phyloP scores from a whole-genome alignment of 1,140 invertebrate species.

The Brevipalpus yothersi region DNA sequence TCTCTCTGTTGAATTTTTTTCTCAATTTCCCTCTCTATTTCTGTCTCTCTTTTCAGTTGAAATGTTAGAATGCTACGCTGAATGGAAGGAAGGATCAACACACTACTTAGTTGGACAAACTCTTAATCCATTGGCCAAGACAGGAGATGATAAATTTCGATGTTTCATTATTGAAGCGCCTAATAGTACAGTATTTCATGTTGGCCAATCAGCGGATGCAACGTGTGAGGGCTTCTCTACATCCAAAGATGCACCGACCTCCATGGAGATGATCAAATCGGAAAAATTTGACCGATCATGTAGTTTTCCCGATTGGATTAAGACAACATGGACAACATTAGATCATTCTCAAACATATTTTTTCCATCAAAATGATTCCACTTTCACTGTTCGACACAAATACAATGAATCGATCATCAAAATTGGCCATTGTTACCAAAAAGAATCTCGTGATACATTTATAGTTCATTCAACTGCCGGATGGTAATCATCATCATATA shows the following conservation, averaged over 20 bases:
- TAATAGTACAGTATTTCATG: slow-evolving; percentile 32
- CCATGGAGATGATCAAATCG: slow-evolving; percentile 44
- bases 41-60: slow-evolving; percentile 34
- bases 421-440: slow-evolving; percentile 8
- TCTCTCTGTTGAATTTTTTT: not conserved
- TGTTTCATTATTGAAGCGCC: slow-evolving; percentile 37
- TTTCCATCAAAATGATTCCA: slow-evolving; percentile 10
- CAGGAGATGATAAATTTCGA: slow-evolving; percentile 67
- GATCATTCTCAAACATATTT: slow-evolving; percentile 11
- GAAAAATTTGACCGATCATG: slow-evolving; percentile 13
- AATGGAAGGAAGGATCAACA: slow-evolving; percentile 67
- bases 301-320: slow-evolving; percentile 13
- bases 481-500: slow-evolving; percentile 9
- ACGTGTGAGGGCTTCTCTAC: slow-evolving; percentile 62
- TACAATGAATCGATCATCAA: slow-evolving; percentile 8
- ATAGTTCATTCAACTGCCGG: slow-evolving; percentile 13
- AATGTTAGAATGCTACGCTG: slow-evolving; percentile 54
- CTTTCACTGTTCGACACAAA: slow-evolving; percentile 10
- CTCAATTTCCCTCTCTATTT: not conserved
- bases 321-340: slow-evolving; percentile 12
- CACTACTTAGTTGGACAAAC: slow-evolving; percentile 53
- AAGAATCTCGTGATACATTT: slow-evolving; percentile 3
- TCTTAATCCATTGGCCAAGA: slow-evolving; percentile 50
- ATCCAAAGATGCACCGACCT: slow-evolving; percentile 44
- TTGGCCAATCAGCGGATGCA: slow-evolving; percentile 63